Percentiles rank a stretch among this genome's conserved stretches.
These are phyloP conservation scores for Leucoraja erinaceus DNA, from an alignment of 2,113 vertebrate genomes.

Conservation along the genomic window DNA sequence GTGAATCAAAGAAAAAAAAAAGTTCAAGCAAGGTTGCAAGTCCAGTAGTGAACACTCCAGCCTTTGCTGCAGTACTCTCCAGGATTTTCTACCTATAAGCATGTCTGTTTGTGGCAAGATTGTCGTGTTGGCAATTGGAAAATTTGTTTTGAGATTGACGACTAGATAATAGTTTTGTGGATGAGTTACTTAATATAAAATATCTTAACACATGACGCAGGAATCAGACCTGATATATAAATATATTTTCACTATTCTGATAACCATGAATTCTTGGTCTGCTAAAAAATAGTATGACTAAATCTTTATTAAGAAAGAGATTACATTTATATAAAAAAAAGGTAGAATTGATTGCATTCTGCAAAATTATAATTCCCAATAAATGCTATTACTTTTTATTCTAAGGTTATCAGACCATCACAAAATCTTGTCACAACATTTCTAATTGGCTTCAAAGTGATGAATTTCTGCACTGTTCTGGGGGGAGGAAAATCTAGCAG, in stretches of 20 bases:
- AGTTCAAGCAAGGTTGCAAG: too few relatives aligned
- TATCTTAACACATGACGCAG: neutral
- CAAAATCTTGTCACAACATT: slow-evolving; percentile 18
- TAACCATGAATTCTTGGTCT: neutral
- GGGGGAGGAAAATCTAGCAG: slow-evolving; percentile 2
- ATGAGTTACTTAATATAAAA: neutral
- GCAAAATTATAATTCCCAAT: neutral
- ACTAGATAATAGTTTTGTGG: neutral
- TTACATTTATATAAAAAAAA: neutral
- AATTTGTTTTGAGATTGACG: neutral
- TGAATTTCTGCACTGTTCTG: slow-evolving; percentile 26
- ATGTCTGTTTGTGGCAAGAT: neutral
- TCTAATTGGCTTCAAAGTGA: slow-evolving; percentile 36
- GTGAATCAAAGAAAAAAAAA: too few relatives aligned
- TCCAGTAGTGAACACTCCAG: neutral
- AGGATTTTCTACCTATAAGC: neutral
- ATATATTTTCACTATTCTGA: neutral
- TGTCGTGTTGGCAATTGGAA: neutral
- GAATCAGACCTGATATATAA: neutral
- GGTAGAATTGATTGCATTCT: neutral
- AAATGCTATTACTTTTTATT: neutral
- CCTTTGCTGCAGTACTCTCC: neutral
- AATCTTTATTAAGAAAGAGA: neutral
- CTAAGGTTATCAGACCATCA: slow-evolving; percentile 25
- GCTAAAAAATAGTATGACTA: neutral